A percentile compares a stretch with the other conserved stretches of the same genome.
Evolutionary conservation across 2,888 invertebrate species (phyloP).

Genomic region (Cheilosia soror): DNA sequence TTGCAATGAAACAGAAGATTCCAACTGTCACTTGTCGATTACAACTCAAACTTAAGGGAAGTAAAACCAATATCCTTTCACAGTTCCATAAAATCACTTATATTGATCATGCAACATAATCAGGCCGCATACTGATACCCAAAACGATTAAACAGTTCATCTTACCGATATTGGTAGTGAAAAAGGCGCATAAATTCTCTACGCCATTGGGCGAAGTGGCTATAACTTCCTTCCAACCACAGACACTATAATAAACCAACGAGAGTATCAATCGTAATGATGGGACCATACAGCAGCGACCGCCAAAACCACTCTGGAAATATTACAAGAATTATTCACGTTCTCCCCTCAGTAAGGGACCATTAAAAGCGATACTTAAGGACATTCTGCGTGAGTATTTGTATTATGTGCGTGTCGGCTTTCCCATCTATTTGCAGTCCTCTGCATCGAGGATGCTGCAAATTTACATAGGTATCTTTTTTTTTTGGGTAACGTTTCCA

Average conservation of each 20-base stretch:
- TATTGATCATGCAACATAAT: constrained; percentile 14
- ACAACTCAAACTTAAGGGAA: too few species aligned
- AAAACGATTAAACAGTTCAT: constrained; percentile 3
- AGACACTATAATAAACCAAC: too few species aligned
- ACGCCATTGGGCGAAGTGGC: neutral
- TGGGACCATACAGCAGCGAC: neutral
- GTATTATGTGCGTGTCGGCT: neutral
- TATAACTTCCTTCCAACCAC: neutral
- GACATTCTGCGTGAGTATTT: constrained; percentile 9
- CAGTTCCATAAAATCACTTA: neutral
- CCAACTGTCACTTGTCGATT: too few species aligned
- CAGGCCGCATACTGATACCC: neutral
- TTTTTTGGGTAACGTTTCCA: neutral
- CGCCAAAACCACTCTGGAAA: neutral
- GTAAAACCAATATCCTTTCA: too few species aligned
- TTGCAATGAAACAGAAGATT: too few species aligned
- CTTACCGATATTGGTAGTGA: constrained; percentile 19
- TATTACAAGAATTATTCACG: neutral
- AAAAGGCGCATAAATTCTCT: neutral
- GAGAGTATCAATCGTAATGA: neutral
- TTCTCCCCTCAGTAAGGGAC: neutral
- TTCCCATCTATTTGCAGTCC: neutral
- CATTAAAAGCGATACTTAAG: constrained; percentile 13
- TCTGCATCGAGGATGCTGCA: neutral
- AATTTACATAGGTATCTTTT: constrained; percentile 14